Evolutionary conservation across 2,888 invertebrate genomes (phyloP), one percentile per base, ranked within the genome.

Genomic region (Epinotia nisella): DNA sequence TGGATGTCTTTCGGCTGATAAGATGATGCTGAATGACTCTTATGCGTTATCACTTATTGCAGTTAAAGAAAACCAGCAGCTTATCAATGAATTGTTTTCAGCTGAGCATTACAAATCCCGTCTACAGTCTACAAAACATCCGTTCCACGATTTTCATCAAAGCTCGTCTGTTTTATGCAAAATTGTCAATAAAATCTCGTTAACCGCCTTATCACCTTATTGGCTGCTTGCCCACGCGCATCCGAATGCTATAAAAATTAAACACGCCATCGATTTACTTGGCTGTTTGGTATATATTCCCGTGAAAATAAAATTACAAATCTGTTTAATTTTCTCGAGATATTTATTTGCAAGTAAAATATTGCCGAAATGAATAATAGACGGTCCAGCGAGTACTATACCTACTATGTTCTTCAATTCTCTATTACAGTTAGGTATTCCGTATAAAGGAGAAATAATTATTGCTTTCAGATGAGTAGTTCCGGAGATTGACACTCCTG

Each of bases 191-290:
- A 73, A 73, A 73, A 73, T 64, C 64, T n/a, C 15, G 62, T 69
- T 73, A 58, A 61, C 35, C 67, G 41, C 49, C 73, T 64, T 68
- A 69, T 73, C 69, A 64, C 64, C 62, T 59, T 49, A 64, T 73
- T 73, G 73, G 73, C 73, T 35, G n/a, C 15, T 1, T 73, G 73
- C 73, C 68, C 73, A 53, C 58, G 73, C 58, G 59, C 68, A 64
- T 58, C 67, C 62, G 64, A 17, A 45, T 13, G 69, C 41, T 51
- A 51, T 73, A 73, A 73, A 73, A 64, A 62, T 39, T 59, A 56
- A 68, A 58, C 62, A 51, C 56, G 21, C 55, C 45, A 59, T 56
- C 24, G 69, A 68, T 68, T 59, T 68, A 59, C 15, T 29, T 66
- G 24, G 61, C 10, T 7, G 45, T 49, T 62, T 49, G 49, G 49